phyloP scores from a whole-genome alignment of 2,888 invertebrate genomes.

The Linnaemya vulpina region DNA sequence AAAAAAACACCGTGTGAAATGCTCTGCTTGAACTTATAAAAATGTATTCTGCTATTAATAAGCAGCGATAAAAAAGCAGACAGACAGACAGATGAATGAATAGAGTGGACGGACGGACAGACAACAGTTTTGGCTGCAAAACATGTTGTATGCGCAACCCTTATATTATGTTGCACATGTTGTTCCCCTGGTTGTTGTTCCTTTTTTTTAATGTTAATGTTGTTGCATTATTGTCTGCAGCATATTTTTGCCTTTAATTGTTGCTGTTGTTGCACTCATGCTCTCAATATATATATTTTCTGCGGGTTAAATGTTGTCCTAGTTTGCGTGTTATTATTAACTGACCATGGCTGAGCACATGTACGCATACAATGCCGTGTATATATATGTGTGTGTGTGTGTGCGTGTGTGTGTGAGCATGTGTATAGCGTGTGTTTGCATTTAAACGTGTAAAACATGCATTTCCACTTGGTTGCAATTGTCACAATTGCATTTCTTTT shows the following conservation, averaged over 20 bases:
- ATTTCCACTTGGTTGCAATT: constrained; percentile 78
- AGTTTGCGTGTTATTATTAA: constrained; percentile 71
- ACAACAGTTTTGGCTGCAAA: background rate
- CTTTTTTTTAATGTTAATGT: constrained; percentile 33
- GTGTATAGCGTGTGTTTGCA: constrained; percentile 6
- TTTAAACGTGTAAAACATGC: constrained; percentile 69
- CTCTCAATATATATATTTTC: constrained; percentile 61
- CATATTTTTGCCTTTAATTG: constrained; percentile 14
- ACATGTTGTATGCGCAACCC: constrained; percentile 43
- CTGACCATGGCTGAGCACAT: constrained; percentile 59
- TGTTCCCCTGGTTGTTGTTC: constrained; percentile 27
- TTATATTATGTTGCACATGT: constrained; percentile 55
- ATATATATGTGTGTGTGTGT: background rate
- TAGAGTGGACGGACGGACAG: background rate
- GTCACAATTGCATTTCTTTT: constrained; percentile 78
- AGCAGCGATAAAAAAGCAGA: constrained; percentile 20
- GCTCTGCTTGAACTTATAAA: constrained; percentile 35
- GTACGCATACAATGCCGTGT: background rate
- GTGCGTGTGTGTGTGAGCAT: too few relatives aligned
- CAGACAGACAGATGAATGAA: background rate
- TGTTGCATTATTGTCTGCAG: constrained; percentile 62
- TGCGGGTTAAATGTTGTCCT: constrained; percentile 72
- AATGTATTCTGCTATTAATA: constrained; percentile 59
- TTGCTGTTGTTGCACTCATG: constrained; percentile 37
- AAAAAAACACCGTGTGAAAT: background rate